Evolutionary conservation across 2,888 invertebrate species (phyloP), one percentile per base, ranked within the genome.

Genomic region (Danaus chrysippus): DNA sequence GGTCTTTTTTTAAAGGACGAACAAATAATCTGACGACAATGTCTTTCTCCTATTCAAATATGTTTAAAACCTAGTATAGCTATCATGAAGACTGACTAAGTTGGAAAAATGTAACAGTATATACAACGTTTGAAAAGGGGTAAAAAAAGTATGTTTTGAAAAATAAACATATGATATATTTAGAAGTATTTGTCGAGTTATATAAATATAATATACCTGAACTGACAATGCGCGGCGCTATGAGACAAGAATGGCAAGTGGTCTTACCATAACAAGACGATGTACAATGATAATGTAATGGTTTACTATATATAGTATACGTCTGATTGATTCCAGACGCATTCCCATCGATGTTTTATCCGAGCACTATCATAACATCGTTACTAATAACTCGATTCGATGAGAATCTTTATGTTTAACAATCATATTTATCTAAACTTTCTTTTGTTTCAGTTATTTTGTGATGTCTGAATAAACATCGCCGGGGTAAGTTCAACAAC

Each of bases 251-350:
- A 64, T 62, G 64, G 64, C 23, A 58, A 64, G 64, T 58, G 64
- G 64, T 67, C 66, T 67, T 67, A 62, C 66, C 66, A 64, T 67
- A 67, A 67, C 60, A 54, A 49, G 58, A 59, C 55, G 58, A 62
- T 62, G 64, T 58, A 62, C 54, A 56, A 60, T 67, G 41, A 64
- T 64, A 64, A 67, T 67, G 62, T 56, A 56, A 62, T 58, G 58
- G 57, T 19, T 55, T 55, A n/a, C 62, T 66, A 60, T 60, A 62
- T 46, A 55, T 49, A 59, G 58, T 42, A 15, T 53, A 62, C 60
- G 58, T 58, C 34, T 56, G 62, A 59, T 62, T 62, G 58, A 64
- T 59, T 60, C 42, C 52, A 34, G 56, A 62, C 58, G 43, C 58
- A 55, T 66, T 61, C 53, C 53, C 53, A 64, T 56, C 54, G 58